Conservation (phyloP, 2,113 vertebrate species). For the Macroglossus sobrinus region DNA sequence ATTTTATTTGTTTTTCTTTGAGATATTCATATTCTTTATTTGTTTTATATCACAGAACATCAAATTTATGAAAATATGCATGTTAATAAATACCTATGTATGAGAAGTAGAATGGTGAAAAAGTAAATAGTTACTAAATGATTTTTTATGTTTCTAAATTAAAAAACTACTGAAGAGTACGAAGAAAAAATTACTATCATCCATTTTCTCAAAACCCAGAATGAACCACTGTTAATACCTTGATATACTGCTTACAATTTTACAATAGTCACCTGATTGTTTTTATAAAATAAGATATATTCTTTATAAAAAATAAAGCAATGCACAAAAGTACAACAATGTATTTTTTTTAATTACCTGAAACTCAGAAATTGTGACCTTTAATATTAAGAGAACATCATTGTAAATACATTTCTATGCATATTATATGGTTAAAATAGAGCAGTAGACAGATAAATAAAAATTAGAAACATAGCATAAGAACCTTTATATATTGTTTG, state of each 20-base stretch:
- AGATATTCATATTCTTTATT: background rate
- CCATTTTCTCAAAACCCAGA: background rate
- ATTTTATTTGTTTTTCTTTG: background rate
- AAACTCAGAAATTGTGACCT: background rate
- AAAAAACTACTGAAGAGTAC: background rate
- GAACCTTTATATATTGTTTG: slow-evolving; percentile 22
- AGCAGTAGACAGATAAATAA: background rate
- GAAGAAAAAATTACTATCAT: background rate
- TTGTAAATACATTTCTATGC: background rate
- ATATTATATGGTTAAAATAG: background rate
- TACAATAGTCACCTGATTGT: background rate
- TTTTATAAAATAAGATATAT: background rate
- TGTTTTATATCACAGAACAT: background rate
- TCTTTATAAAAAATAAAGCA: background rate
- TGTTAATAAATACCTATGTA: background rate
- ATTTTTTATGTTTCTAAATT: background rate
- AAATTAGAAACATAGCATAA: background rate
- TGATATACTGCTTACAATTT: background rate
- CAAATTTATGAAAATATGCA: background rate
- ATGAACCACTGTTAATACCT: background rate
- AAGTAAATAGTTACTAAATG: background rate
- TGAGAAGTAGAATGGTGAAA: background rate
- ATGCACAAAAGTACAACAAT: background rate
- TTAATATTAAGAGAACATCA: background rate
- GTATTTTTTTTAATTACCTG: background rate